Evolutionary conservation across 2,888 invertebrate species (phyloP), one percentile per base, ranked within the genome.

Genomic region (Coremacera marginata): DNA sequence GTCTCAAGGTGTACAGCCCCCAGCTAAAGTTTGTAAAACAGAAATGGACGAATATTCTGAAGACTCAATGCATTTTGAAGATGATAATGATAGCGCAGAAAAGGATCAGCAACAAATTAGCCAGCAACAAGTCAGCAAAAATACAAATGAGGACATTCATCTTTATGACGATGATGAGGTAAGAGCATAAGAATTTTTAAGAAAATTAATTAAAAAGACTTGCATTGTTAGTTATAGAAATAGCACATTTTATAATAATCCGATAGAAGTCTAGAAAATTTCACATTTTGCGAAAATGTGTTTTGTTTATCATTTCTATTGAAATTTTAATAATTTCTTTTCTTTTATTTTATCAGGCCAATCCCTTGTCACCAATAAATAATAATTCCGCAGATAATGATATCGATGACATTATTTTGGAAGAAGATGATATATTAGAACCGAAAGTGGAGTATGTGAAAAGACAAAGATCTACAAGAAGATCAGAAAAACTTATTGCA

Each of bases 341-440:
- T 9, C 11, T 22, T 22, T 27, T 25, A 60, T 27, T 60, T 60
- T 27, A 51, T 11, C 19, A 51, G 34, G 19, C 51, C 9, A 74
- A 51, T 52, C 65, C 65, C 5, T 19, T 74, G 51, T 65, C 74
- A 22, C 52, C 65, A 22, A 1, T 16, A 37, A 71, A 44, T 34
- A 55, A 25, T 27, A 31, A 49, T 9, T 44, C 57, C 9, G 7
- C 16, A 7, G 3, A 1, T 16, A 60, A n/a, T 57, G 34, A 74
- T n/a, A 63, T 65, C n/a, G 74, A 63, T 52, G 74, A 74, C 25
- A 27, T 73, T 16, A 62, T 9, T 22, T 7, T 62, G 22, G 74
- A 63, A 65, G 74, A 74, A 19, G 65, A 63, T 19, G 74, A 74
- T 51, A 65, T 52, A 31, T 60, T 52, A 22, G n/a, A 49, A 49